Evolutionary conservation across 1,140 invertebrate species (phyloP).

Genomic region (Drosophila hydei): DNA sequence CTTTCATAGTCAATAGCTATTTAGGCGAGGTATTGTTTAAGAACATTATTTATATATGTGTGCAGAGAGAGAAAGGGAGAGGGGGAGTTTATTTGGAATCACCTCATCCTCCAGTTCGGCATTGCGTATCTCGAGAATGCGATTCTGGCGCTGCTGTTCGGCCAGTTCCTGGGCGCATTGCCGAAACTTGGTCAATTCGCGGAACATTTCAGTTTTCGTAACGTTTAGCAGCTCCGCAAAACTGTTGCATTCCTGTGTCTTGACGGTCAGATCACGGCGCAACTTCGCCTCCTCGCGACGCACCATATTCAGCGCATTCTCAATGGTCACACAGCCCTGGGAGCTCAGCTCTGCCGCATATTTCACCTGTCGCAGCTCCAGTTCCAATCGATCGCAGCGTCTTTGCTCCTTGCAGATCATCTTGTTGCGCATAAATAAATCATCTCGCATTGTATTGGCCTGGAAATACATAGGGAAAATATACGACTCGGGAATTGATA

Average conservation of each 20-base stretch:
- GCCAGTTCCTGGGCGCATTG: constrained; percentile 20
- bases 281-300: not conserved
- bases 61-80: not conserved
- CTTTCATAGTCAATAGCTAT: constrained; percentile 23
- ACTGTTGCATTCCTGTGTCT: constrained; percentile 35
- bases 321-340: not conserved
- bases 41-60: no score
- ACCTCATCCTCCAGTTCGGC: constrained; percentile 36
- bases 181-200: constrained; percentile 31
- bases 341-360: not conserved
- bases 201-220: constrained; percentile 31
- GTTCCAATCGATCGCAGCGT: constrained; percentile 13
- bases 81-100: not conserved
- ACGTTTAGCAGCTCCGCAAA: constrained; percentile 17
- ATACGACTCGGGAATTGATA: no score
- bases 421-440: constrained; percentile 11
- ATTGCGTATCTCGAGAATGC: constrained; percentile 24
- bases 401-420: constrained; percentile 19
- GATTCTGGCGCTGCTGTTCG: constrained; percentile 23
- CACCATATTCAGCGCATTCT: not conserved
- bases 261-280: constrained; percentile 6
- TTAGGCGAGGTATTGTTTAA: not conserved
- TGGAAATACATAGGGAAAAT: not conserved
- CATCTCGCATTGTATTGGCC: constrained; percentile 11
- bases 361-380: not conserved